These are phyloP conservation scores for Propithecus coquereli DNA, from an alignment of 2,113 vertebrate genomes.

Conservation along the genomic window DNA sequence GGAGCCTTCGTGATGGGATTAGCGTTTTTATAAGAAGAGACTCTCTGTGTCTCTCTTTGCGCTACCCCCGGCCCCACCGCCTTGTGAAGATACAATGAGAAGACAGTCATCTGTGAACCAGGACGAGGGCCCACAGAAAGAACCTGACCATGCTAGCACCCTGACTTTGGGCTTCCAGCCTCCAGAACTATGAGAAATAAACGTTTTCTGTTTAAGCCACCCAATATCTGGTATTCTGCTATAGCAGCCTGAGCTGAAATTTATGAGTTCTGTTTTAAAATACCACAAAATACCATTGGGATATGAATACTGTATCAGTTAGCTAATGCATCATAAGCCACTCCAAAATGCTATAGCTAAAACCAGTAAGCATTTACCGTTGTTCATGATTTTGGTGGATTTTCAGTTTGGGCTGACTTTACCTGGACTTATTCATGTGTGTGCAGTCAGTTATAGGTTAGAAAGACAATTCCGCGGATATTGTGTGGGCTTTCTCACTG, in stretches of 20 bases:
- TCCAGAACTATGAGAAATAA: neutral
- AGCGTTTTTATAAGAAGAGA: neutral
- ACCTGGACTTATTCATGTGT: neutral
- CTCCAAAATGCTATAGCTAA: neutral
- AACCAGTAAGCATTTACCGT: neutral
- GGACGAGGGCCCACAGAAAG: neutral
- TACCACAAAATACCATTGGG: neutral
- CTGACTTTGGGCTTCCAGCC: neutral
- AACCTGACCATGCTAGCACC: neutral
- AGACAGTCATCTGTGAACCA: neutral
- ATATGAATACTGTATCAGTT: neutral
- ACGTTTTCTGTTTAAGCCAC: neutral
- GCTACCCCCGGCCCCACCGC: rapidly evolving
- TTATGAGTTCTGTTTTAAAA: neutral
- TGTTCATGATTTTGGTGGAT: neutral
- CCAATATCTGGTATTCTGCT: neutral
- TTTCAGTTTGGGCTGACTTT: neutral
- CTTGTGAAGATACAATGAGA: neutral
- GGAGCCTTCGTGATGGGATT: neutral
- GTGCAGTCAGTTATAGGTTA: neutral
- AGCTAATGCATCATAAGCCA: neutral
- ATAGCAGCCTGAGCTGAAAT: neutral
- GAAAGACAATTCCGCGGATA: neutral
- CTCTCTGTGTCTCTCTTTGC: neutral
- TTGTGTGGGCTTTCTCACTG: neutral